Base-by-base conservation (phyloP, 2,113 vertebrate species). In the Columbina picui region DNA sequence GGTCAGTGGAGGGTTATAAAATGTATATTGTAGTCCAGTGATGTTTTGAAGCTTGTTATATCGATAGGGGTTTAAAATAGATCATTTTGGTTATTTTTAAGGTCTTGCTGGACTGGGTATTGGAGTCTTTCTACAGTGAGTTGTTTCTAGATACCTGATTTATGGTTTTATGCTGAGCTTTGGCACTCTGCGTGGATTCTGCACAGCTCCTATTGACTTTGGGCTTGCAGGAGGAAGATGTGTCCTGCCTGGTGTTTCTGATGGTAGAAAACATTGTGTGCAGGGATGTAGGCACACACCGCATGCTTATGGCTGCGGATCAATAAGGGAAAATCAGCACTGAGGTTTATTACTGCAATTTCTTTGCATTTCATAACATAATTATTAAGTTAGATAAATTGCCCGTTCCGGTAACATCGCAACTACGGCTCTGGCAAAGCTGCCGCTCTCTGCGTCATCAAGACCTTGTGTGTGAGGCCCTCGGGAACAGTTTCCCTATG, bases 241-340 rank as follows among this genome's bases (percentile, higher is more conserved):
- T 70, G 78, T 92, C 29, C 90, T 80, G 70, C n/a, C 49, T 1
- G 4, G 4, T 52, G 1, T 38, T 75, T 70, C 80, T 38, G 14
- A 4, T 43, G 23, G 22, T 7, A 32, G 49, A 4, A 23, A 22
- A 75, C 6, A 12, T 12, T 61, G 14, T 0, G 0, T 34, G 38
- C 65, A 29, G 43, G 75, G 32, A 21, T 52, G 9, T 5, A 43
- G 45, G 23, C 34, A 39, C 0, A 0, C 1, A 1, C 36, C 6
- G 0, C 14, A 0, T 32, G 32, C 49, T 52, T 49, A 4, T 21
- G 41, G 29, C 16, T 7, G 1, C 0, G 3, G 32, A 68, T 55
- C 50, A 32, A 15, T 17, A 43, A 30, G 39, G 45, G 61, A 65
- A 69, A 57, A 79, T 8, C 7, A 41, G 23, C 45, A 26, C 1